These are phyloP conservation scores for Carassius gibelio DNA, from an alignment of 2,113 vertebrate genomes.

Conservation along the genomic window DNA sequence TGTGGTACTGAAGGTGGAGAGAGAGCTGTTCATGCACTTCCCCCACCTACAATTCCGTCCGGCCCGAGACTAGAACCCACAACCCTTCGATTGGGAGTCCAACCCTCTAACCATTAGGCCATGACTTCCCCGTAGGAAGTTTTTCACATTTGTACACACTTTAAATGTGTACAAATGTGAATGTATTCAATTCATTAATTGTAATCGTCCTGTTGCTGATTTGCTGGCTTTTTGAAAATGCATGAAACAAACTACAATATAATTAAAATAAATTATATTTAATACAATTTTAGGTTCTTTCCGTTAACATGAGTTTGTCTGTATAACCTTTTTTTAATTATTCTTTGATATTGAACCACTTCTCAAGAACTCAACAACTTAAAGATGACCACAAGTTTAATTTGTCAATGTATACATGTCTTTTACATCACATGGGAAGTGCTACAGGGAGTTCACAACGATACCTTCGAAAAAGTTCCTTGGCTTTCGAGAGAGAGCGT, in stretches of 20 bases:
- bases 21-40: no score
- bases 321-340: no score
- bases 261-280: neutral
- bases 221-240: no score
- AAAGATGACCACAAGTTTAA: constrained; percentile 77
- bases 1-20: no score
- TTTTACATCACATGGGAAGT: constrained; percentile 75
- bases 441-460: constrained; percentile 65
- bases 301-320: no score
- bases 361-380: constrained; percentile 45
- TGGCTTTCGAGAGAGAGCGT: constrained; percentile 62
- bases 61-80: no score
- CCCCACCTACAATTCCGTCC: no score
- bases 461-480: constrained; percentile 68
- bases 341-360: neutral
- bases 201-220: neutral
- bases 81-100: no score
- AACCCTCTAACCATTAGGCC: no score
- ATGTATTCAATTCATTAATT: neutral
- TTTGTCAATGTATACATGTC: constrained; percentile 71
- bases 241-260: neutral
- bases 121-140: no score
- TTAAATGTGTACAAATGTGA: neutral
- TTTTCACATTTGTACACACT: no score
- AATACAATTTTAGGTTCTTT: no score